Evolutionary conservation across 2,113 vertebrate genomes (phyloP).

Genomic region (Rhinoptilus africanus): DNA sequence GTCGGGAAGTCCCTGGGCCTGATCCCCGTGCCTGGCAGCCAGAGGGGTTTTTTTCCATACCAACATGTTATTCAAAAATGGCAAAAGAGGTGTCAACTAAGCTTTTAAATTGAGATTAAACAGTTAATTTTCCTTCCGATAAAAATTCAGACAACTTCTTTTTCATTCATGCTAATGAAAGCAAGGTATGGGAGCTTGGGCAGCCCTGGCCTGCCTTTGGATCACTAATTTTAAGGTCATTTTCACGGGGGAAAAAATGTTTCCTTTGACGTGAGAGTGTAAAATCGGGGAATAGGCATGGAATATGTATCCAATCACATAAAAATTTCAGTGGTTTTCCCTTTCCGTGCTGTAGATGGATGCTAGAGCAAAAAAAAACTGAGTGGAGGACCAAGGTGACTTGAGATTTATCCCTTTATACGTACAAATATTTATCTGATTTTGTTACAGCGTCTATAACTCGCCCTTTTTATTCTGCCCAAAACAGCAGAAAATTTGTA

Average conservation of each 20-base stretch:
- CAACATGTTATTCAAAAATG: not conserved
- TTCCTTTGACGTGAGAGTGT: not conserved
- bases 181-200: not conserved
- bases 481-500: not conserved
- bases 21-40: not conserved
- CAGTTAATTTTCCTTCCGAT: not conserved
- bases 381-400: not conserved
- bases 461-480: not conserved
- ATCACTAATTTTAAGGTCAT: not conserved
- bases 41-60: not conserved
- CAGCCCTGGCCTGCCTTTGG: not conserved
- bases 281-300: not conserved
- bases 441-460: not conserved
- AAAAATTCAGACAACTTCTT: too few relatives aligned
- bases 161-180: not conserved
- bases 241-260: not conserved
- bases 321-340: not conserved
- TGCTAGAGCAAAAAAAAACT: too few relatives aligned
- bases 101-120: not conserved
- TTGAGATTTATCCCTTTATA: not conserved
- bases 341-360: not conserved
- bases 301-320: accelerated
- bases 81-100: not conserved
- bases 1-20: not conserved
- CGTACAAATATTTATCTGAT: not conserved